Percentiles rank a stretch among this genome's conserved stretches.
These are phyloP conservation scores for Sardina pilchardus DNA, from an alignment of 2,113 vertebrate species.

Conservation along the genomic window DNA sequence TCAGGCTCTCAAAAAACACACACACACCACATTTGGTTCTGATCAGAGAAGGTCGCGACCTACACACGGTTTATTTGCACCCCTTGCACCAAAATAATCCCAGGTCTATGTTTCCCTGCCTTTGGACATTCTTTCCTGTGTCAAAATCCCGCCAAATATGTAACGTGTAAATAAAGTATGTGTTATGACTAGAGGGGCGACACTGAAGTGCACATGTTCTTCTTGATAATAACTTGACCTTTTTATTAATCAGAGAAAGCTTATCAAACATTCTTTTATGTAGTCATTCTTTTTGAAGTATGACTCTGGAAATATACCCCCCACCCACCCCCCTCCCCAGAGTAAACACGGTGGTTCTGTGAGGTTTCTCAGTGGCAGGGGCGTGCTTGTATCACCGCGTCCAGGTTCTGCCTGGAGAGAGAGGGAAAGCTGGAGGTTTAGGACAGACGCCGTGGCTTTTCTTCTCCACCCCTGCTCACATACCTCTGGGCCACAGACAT, in stretches of 20 bases:
- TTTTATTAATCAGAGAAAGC: not conserved
- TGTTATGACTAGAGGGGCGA: not conserved
- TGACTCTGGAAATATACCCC: not conserved
- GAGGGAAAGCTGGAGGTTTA: not conserved
- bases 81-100: conserved; percentile 66
- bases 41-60: conserved; percentile 63
- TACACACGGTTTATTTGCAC: conserved; percentile 65
- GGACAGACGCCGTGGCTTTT: not conserved
- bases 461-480: not conserved
- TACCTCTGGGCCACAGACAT: conserved; percentile 46
- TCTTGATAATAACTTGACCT: not conserved
- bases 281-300: not conserved
- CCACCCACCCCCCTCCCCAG: no score
- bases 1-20: conserved; percentile 51
- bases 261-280: not conserved
- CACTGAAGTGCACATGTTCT: not conserved
- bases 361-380: not conserved
- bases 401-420: not conserved
- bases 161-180: not conserved
- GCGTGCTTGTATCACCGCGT: not conserved
- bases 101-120: conserved; percentile 44
- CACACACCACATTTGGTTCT: conserved; percentile 65
- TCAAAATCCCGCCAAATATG: not conserved
- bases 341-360: not conserved
- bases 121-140: conserved; percentile 10